phyloP scores from a whole-genome alignment of 2,113 vertebrate species.

The Cnemophilus loriae region DNA sequence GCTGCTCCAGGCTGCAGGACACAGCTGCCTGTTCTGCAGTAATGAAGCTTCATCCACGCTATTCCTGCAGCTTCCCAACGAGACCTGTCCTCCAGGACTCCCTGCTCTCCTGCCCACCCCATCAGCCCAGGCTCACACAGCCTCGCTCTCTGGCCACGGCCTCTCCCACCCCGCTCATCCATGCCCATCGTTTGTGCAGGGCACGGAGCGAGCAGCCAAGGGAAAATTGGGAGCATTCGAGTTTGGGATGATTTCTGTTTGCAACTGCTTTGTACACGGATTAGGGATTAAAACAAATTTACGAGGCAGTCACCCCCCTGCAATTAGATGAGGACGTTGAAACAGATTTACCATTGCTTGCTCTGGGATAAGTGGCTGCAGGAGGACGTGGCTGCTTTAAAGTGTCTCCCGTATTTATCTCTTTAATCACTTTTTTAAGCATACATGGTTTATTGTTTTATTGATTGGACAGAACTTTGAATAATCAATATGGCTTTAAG shows the following conservation, averaged over 20 bases:
- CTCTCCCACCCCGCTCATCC: not conserved
- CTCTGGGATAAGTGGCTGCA: not conserved
- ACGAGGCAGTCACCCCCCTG: not conserved
- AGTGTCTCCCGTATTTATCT: slow-evolving; percentile 36
- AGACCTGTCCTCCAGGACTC: not conserved
- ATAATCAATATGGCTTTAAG: slow-evolving; percentile 56
- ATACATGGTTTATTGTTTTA: slow-evolving; percentile 53
- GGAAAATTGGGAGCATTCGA: not conserved
- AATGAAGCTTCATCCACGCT: not conserved
- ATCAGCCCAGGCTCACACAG: accelerated
- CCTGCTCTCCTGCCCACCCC: not conserved
- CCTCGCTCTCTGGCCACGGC: not conserved
- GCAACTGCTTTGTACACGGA: not conserved
- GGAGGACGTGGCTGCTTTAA: not conserved
- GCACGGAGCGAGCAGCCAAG: not conserved
- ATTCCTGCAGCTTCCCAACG: not conserved
- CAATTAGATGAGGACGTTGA: not conserved
- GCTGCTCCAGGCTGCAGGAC: not conserved
- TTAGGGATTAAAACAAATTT: not conserved
- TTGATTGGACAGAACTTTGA: slow-evolving; percentile 51
- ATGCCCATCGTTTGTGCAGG: not conserved
- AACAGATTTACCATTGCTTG: not conserved
- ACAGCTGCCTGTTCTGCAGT: not conserved
- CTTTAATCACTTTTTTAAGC: slow-evolving; percentile 52
- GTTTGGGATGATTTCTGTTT: not conserved